A percentile compares a stretch with the other conserved stretches of the same genome.
Evolutionary conservation across 2,113 vertebrate genomes (phyloP).

Genomic region (Fregetta grallaria): DNA sequence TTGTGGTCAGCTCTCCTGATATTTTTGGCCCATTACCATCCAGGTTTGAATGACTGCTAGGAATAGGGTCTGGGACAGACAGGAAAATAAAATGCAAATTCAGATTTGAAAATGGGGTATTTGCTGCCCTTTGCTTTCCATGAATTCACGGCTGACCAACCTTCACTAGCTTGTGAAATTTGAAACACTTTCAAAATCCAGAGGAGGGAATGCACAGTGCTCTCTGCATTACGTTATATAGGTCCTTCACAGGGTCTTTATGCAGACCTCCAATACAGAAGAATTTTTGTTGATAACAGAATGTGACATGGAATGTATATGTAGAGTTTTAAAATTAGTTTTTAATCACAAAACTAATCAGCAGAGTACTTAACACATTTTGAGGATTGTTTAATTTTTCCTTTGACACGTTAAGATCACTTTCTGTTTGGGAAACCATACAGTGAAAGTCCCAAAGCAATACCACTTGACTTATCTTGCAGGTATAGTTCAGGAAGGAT

Average conservation of each 20-base stretch:
- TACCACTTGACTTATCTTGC: neutral
- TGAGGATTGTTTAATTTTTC: neutral
- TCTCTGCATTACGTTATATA: rapidly evolving
- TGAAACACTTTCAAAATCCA: neutral
- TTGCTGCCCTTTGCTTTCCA: neutral
- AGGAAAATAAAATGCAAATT: neutral
- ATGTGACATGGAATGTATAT: neutral
- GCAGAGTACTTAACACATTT: neutral
- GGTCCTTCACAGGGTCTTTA: neutral
- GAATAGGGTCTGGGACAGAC: neutral
- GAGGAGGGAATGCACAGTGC: neutral
- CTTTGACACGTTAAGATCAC: neutral
- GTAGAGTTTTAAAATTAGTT: neutral
- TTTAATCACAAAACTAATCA: neutral
- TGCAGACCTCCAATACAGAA: neutral
- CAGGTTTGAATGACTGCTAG: neutral
- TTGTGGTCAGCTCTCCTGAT: neutral
- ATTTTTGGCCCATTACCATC: neutral
- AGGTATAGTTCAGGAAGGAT: neutral
- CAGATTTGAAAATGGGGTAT: neutral
- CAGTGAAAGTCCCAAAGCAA: neutral
- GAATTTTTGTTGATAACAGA: neutral
- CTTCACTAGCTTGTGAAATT: neutral
- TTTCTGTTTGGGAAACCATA: neutral
- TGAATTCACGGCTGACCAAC: neutral